These are phyloP conservation scores for Melinaea menophilus DNA, from an alignment of 2,888 invertebrate genomes.

Conservation along the genomic window DNA sequence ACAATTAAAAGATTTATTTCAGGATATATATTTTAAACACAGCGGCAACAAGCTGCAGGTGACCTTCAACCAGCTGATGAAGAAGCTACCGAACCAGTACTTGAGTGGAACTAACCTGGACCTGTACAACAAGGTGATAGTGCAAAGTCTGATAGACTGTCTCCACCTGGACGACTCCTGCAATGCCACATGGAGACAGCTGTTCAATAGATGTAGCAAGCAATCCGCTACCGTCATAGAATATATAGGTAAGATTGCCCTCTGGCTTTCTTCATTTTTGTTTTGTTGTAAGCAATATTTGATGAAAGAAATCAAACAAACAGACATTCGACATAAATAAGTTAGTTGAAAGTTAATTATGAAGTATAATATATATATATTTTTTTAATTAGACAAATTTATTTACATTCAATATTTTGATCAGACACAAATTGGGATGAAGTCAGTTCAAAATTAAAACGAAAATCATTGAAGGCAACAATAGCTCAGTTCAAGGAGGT, in stretches of 20 bases:
- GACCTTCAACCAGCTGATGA: slow-evolving; percentile 81
- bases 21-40: slow-evolving; percentile 70
- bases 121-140: slow-evolving; percentile 74
- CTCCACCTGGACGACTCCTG: slow-evolving; percentile 80
- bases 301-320: too few relatives aligned
- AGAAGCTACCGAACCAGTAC: slow-evolving; percentile 77
- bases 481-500: slow-evolving; percentile 62
- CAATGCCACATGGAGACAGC: slow-evolving; percentile 82
- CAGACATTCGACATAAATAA: not conserved
- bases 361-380: not conserved
- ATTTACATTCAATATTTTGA: not conserved
- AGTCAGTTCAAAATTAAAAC: slow-evolving; percentile 57
- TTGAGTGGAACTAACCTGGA: slow-evolving; percentile 65
- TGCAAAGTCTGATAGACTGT: slow-evolving; percentile 79
- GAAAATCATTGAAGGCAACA: slow-evolving; percentile 59
- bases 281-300: too few relatives aligned
- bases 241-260: slow-evolving; percentile 68
- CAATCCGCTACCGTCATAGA: slow-evolving; percentile 82
- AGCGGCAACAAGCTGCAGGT: slow-evolving; percentile 71
- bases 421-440: slow-evolving; percentile 62
- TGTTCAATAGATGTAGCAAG: slow-evolving; percentile 81
- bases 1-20: slow-evolving; percentile 31
- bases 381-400: not conserved
- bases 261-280: not conserved
- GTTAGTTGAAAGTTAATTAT: not conserved